Evolutionary conservation across 2,888 invertebrate genomes (phyloP), one percentile per base, ranked within the genome.

Genomic region (Gisinianus flammeolus): DNA sequence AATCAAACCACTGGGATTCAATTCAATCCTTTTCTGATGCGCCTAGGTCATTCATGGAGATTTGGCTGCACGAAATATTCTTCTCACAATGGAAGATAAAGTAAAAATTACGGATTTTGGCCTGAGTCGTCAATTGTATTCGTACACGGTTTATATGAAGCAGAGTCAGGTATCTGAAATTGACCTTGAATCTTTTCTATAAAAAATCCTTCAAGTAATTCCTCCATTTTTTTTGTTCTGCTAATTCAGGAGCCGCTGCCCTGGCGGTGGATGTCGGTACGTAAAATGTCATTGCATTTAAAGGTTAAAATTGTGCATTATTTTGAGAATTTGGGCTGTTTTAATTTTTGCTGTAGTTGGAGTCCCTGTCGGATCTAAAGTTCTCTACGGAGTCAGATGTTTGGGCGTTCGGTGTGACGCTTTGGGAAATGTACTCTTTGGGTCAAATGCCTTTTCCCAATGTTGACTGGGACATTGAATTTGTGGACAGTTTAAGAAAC

Each of bases 31-130:
- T 30, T 12, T 19, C 8, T 24, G 16, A 24, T 66, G n/a, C n/a
- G 24, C 2, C 5, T 30, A 67, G 67, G 67, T 67, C 0, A 68
- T 68, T 24, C 68, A 68, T 22, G 68, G 68, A 33, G 68, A 68
- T 33, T 44, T 68, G 22, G 68, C 68, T 5, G 68, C 68, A 5
- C 33, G 68, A 44, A 68, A 68, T 22, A 24, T 68, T 44, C 44
- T 68, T 1, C 22, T 68, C 35, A 68, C 33, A 35, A n/a, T 4
- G 8, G 35, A 68, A n/a, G 16, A 33, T 16, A 30, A 12, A 4
- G 68, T 24, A 4, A 68, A 35, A 22, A 68, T 68, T 24, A 68
- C 68, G 19, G 68, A 68, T 22, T 68, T 68, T 22, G 68, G 68
- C 2, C 44, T 68, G 8, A 22, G 22, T 24, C 19, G 68, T 22